Conservation (phyloP, 2,797 vertebrate genomes). For the Spheniscus humboldti region DNA sequence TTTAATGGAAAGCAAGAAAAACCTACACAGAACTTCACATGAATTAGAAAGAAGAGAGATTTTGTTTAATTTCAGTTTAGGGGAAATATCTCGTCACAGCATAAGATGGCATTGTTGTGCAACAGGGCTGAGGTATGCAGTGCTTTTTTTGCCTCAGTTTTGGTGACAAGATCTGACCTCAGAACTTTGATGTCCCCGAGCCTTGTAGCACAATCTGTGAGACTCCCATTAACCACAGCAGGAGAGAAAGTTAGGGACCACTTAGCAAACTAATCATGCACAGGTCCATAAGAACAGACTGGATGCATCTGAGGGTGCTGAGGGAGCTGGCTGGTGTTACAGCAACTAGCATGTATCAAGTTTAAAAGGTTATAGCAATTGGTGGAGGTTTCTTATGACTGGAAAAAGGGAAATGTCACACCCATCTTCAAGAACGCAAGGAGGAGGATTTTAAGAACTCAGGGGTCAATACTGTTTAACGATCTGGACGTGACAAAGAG, state of each 20-base stretch:
- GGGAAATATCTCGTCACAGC: neutral
- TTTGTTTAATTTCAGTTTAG: neutral
- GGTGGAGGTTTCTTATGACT: neutral
- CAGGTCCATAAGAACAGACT: neutral
- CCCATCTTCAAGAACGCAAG: neutral
- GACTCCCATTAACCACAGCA: neutral
- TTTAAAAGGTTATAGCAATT: neutral
- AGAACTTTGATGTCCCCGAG: neutral
- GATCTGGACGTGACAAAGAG: neutral
- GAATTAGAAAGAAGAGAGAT: neutral
- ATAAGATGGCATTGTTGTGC: neutral
- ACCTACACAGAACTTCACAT: neutral
- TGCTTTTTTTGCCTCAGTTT: neutral
- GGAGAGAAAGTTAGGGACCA: neutral
- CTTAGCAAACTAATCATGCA: neutral
- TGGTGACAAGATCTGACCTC: neutral
- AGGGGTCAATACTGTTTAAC: neutral
- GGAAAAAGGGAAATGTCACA: neutral
- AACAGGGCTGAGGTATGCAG: accelerated
- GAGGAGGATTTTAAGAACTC: neutral
- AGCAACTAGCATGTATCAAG: neutral
- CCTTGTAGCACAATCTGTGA: neutral
- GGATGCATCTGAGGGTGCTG: neutral
- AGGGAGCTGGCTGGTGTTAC: neutral
- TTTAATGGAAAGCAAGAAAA: neutral